Conservation (phyloP, 2,113 vertebrate species). For the Pomatorhinus ruficollis region DNA sequence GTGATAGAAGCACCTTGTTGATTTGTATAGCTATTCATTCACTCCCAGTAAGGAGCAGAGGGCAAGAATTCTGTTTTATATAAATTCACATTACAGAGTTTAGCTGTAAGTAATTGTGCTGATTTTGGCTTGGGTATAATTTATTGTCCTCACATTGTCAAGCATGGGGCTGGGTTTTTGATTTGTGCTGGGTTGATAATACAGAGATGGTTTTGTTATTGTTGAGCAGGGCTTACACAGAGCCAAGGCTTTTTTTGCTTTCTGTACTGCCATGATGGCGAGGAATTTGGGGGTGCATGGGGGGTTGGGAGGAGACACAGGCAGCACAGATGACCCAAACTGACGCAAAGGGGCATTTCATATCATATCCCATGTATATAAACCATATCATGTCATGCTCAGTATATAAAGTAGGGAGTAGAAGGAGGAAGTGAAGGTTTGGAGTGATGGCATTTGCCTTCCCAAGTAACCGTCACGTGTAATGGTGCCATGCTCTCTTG, state of each 20-base stretch:
- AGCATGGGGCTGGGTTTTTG: background rate
- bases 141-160: background rate
- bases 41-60: fast-evolving
- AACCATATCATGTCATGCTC: background rate
- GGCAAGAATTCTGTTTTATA: background rate
- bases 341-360: background rate
- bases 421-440: background rate
- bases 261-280: fast-evolving
- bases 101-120: background rate
- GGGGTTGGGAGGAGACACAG: background rate
- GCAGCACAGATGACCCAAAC: background rate
- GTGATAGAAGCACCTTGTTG: background rate
- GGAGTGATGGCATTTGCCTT: background rate
- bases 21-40: background rate
- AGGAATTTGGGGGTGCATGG: background rate
- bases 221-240: background rate
- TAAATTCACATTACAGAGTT: background rate
- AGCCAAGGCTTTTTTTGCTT: background rate
- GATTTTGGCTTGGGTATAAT: background rate
- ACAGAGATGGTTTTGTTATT: background rate
- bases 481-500: background rate
- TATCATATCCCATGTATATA: background rate
- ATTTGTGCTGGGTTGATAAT: background rate
- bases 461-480: fast-evolving
- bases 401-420: background rate